Base-by-base conservation (phyloP, 2,888 invertebrate genomes). In the Sminthurinus aureus region DNA sequence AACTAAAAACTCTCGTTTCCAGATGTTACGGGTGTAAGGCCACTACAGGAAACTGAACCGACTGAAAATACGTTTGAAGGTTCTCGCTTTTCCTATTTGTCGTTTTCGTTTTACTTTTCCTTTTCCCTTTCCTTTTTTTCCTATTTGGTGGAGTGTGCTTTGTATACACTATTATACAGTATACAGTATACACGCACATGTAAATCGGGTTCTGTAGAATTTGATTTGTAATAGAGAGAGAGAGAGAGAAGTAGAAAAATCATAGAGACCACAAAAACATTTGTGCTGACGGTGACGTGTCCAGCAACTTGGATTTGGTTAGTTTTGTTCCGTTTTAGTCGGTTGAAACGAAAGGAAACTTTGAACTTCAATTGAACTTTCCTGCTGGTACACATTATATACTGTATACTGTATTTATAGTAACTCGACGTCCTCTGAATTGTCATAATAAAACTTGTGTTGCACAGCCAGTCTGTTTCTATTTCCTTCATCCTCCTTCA, bases 231-330 rank as follows among this genome's bases (percentile, higher is more conserved):
- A 74, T 26, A 74, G 76, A 52, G 50, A 76, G 18, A 51, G n/a
- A 18, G 20, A 20, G 8, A 69, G 20, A 22, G 69, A 69, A 20
- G 6, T 1, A 69, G 20, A 12, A 69, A 20, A 69, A 20, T n/a
- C 12, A 24, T 15, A 69, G 69, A 69, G 24, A n/a, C 13, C 69
- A 69, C 69, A 22, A 52, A 79, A 26, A 79, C 66, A 67, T 79
- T 38, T 38, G n/a, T 66, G 38, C 66, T 79, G 66, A 79, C 67
- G 26, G 24, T 79, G 71, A 71, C 80, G 26, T 80, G 80, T 80
- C 71, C 80, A 71, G 71, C 24, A 22, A 11, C 20, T 38, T 9
- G 24, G 24, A 11, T 38, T 38, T 1, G 38, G 1, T 38, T 38
- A 4, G 38, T 1, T 38, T 38, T 38, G 38, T 1, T 38, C 6